phyloP scores from a whole-genome alignment of 2,113 vertebrate species.

The Herpetotheres cachinnans region DNA sequence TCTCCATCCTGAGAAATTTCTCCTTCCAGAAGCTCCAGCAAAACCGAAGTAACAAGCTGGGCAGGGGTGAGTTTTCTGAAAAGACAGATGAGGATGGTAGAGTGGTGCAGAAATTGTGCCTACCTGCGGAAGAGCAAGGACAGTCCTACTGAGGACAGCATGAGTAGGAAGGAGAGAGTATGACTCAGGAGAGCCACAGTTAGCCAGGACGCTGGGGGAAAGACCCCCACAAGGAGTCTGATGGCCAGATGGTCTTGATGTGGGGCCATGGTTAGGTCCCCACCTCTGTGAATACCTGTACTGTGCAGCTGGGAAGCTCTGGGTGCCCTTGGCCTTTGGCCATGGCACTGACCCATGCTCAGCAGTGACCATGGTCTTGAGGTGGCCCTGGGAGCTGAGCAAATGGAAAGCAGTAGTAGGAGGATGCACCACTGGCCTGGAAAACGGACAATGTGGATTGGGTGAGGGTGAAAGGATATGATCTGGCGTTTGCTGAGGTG shows the following conservation, averaged over 20 bases:
- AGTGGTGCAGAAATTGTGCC: not conserved
- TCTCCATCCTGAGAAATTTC: not conserved
- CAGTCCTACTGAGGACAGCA: not conserved
- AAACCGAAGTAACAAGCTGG: not conserved
- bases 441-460: not conserved
- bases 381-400: not conserved
- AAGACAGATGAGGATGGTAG: not conserved
- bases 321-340: not conserved
- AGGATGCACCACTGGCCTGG: not conserved
- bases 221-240: not conserved
- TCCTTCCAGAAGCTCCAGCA: not conserved
- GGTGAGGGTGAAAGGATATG: not conserved
- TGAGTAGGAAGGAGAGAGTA: not conserved
- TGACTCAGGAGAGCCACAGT: not conserved
- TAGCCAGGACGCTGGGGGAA: not conserved
- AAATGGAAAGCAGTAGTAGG: not conserved
- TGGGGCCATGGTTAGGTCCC: not conserved
- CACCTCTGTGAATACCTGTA: not conserved
- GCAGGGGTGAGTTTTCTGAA: not conserved
- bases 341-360: rapidly evolving
- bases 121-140: not conserved
- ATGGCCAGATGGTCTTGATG: not conserved
- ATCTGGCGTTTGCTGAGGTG: not conserved
- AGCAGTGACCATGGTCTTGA: not conserved
- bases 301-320: not conserved